Evolutionary conservation across 2,113 vertebrate genomes (phyloP).

Genomic region (Ameiurus melas): DNA sequence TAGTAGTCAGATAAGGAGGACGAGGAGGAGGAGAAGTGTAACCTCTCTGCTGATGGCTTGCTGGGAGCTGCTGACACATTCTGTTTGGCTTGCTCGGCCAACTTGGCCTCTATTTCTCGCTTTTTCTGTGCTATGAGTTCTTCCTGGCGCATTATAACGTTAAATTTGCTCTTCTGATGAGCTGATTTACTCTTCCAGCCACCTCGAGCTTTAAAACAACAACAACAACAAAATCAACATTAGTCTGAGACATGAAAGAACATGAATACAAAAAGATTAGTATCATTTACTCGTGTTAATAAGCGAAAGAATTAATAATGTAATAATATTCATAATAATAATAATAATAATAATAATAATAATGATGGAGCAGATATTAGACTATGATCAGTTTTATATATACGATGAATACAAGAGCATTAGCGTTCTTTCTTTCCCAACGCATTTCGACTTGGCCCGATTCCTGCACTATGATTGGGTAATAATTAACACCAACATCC

Average conservation of each 20-base stretch:
- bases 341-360: background rate
- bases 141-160: constrained; percentile 90
- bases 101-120: constrained; percentile 88
- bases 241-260: background rate
- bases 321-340: no score
- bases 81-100: constrained; percentile 83
- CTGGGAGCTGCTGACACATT: constrained; percentile 64
- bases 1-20: background rate
- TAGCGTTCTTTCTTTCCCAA: background rate
- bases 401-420: background rate
- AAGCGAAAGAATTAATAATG: background rate
- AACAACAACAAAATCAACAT: background rate
- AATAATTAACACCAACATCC: background rate
- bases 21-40: background rate
- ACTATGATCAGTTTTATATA: background rate
- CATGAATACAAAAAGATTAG: background rate
- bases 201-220: constrained; percentile 71
- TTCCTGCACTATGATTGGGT: background rate
- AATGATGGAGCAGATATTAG: background rate
- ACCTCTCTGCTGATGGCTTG: constrained; percentile 69
- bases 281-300: background rate
- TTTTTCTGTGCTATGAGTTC: constrained; percentile 96
- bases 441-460: background rate
- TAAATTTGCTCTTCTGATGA: constrained; percentile 84
- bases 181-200: constrained; percentile 79